Conservation (phyloP, 1,140 invertebrate species). For the Augochlora pura region DNA sequence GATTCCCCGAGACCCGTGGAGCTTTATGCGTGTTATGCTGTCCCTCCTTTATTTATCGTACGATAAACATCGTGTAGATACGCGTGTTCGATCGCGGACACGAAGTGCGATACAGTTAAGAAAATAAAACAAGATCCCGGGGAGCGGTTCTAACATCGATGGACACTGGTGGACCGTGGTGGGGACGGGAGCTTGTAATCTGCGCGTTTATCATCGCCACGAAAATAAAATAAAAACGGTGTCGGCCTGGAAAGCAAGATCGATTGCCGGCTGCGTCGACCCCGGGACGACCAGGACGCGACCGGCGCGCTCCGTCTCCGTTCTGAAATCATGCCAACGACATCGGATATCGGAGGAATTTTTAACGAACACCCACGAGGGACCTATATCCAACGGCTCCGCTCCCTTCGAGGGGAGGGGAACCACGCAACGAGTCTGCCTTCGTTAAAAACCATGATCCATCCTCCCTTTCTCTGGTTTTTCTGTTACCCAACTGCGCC, state of each 20-base stretch:
- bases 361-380: conserved; percentile 42
- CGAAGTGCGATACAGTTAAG: neutral
- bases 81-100: neutral
- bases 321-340: conserved; percentile 48
- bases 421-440: neutral
- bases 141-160: conserved; percentile 9
- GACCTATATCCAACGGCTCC: neutral
- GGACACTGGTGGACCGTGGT: neutral
- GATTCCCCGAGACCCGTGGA: neutral
- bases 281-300: conserved; percentile 13
- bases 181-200: neutral
- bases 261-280: conserved; percentile 23
- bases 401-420: neutral
- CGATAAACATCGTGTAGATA: conserved; percentile 7
- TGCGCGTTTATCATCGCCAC: conserved; percentile 45
- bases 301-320: neutral
- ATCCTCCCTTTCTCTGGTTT: neutral
- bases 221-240: conserved; percentile 44
- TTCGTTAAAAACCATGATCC: neutral
- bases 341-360: conserved; percentile 47
- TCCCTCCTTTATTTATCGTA: no score
- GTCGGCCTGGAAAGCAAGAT: conserved; percentile 36
- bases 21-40: no score
- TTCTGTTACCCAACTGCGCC: no score
- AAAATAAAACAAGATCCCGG: neutral